These are phyloP conservation scores for Timandra comae DNA, from an alignment of 2,888 invertebrate species.

Conservation along the genomic window DNA sequence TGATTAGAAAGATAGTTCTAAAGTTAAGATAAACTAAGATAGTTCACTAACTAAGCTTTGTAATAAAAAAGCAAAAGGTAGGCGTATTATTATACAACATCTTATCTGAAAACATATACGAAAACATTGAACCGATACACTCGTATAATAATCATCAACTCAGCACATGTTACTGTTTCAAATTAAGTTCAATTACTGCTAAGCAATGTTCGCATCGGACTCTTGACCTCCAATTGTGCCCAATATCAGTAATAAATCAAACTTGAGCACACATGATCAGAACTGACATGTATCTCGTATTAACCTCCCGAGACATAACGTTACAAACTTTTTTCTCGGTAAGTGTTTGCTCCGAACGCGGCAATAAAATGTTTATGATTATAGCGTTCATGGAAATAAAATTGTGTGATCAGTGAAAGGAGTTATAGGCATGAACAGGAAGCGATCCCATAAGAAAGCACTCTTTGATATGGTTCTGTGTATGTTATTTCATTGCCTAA, in stretches of 20 bases:
- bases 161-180: too few species aligned
- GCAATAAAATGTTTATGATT: constrained; percentile 72
- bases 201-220: too few species aligned
- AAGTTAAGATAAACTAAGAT: too few species aligned
- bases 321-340: constrained; percentile 22
- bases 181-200: too few species aligned
- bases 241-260: constrained; percentile 63
- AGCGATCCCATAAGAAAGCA: constrained; percentile 32
- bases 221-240: constrained; percentile 17
- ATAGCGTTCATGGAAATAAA: constrained; percentile 68
- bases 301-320: constrained; percentile 51
- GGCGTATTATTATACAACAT: too few species aligned
- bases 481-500: constrained; percentile 35
- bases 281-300: constrained; percentile 60
- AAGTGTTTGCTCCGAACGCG: constrained; percentile 60
- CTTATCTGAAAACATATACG: too few species aligned
- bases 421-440: constrained; percentile 41
- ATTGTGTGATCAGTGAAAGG: constrained; percentile 58
- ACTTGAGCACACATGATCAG: constrained; percentile 50
- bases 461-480: constrained; percentile 37
- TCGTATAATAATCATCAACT: too few species aligned
- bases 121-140: too few species aligned
- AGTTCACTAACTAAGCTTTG: too few species aligned
- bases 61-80: too few species aligned
- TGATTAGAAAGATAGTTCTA: too few species aligned